Conservation (phyloP, 2,797 vertebrate genomes). For the Dendrocincla tyrannina region DNA sequence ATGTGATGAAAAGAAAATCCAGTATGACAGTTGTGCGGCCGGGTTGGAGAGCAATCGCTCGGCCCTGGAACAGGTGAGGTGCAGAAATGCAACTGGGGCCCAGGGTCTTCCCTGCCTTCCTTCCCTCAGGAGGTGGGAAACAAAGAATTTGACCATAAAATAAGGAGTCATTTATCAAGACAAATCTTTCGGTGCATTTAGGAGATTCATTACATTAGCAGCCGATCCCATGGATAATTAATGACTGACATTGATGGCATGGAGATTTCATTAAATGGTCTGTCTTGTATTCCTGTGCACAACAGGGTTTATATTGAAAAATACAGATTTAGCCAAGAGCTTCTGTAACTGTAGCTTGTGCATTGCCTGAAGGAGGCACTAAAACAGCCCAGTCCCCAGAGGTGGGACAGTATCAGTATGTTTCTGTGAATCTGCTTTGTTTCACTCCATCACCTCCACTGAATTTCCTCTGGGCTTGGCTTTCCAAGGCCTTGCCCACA, state of each 20-base stretch:
- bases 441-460: not conserved
- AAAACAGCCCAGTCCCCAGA: not conserved
- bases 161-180: not conserved
- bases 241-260: not conserved
- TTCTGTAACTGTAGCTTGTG: not conserved
- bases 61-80: conserved; percentile 89
- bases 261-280: not conserved
- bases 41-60: conserved; percentile 94
- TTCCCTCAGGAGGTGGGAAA: not conserved
- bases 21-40: conserved; percentile 92
- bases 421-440: not conserved
- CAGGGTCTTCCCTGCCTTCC: not conserved
- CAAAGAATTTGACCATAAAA: not conserved
- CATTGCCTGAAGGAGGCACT: not conserved
- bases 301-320: not conserved
- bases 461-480: not conserved
- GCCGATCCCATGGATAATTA: not conserved
- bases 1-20: conserved; percentile 89
- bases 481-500: not conserved
- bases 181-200: not conserved
- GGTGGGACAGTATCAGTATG: not conserved
- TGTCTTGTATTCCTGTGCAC: not conserved
- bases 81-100: not conserved
- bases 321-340: not conserved
- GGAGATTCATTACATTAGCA: not conserved